Conservation (phyloP, 1,140 invertebrate species). For the Prorops nasuta region DNA sequence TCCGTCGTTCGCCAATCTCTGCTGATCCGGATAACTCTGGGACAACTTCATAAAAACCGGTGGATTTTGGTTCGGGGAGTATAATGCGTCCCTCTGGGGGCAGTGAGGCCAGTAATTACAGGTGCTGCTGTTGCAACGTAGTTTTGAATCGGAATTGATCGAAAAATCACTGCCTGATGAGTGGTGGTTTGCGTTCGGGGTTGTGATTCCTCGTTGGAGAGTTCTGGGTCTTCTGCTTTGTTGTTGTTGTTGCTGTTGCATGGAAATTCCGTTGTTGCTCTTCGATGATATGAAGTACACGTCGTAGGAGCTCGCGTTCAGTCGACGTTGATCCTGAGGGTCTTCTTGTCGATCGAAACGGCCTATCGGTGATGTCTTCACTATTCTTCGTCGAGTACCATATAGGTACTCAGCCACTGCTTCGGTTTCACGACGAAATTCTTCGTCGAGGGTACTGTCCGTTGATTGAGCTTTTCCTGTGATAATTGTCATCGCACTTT, state of each 20-base stretch:
- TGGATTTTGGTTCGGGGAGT: slow-evolving; percentile 38
- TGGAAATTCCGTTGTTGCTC: not conserved
- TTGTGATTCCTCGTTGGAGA: slow-evolving; percentile 55
- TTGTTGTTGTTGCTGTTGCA: slow-evolving; percentile 31
- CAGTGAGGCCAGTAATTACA: slow-evolving; percentile 64
- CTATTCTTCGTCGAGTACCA: slow-evolving; percentile 56
- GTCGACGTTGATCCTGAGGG: slow-evolving; percentile 36
- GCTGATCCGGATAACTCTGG: slow-evolving; percentile 60
- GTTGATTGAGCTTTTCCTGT: slow-evolving; percentile 52
- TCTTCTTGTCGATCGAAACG: slow-evolving; percentile 53
- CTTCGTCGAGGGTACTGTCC: slow-evolving; percentile 52
- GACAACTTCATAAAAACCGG: slow-evolving; percentile 56
- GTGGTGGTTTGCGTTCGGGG: slow-evolving; percentile 41
- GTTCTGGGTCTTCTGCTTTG: slow-evolving; percentile 40
- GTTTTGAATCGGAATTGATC: slow-evolving; percentile 39
- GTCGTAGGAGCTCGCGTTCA: slow-evolving; percentile 41
- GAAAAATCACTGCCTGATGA: slow-evolving; percentile 33
- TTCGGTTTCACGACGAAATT: slow-evolving; percentile 57
- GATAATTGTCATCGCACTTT: too few relatives aligned
- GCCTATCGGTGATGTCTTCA: slow-evolving; percentile 52
- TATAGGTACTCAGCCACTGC: slow-evolving; percentile 60
- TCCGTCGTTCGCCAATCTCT: slow-evolving; percentile 37
- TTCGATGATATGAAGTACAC: slow-evolving; percentile 57
- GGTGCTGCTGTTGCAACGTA: slow-evolving; percentile 56
- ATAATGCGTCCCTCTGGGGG: slow-evolving; percentile 52